Evolutionary conservation across 2,797 vertebrate genomes (phyloP), one percentile per base, ranked within the genome.

Genomic region (Notolabrus celidotus): DNA sequence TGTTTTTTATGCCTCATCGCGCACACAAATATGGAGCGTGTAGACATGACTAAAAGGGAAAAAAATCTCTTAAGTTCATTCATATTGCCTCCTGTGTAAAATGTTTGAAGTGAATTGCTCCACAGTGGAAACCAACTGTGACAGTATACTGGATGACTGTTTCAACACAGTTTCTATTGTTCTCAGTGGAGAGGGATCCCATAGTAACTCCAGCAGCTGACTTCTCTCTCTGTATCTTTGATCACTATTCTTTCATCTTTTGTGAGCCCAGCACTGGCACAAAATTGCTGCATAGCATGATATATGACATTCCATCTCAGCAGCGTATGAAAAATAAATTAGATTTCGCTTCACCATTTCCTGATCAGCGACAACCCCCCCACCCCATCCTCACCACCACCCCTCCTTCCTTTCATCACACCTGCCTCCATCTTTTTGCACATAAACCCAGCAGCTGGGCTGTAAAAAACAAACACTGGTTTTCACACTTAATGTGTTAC

Each of bases 281-380:
- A 67, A 82, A 92, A 92, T 89, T 90, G 84, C 82, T 79, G 73
- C 84, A 75, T 88, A 43, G 82, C 65, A 62, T 90, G 86, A 92
- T 92, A 88, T 86, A 92, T 87, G 90, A 86, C 83, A 87, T 90
- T 92, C 89, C 82, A 90, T 92, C 79, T 86, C 71, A 51, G 67
- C 63, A 81, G 82, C 80, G 84, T 89, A 91, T 93, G 89, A 93
- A 89, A 93, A 92, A 92, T 91, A 93, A 92, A 93, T 93, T 90
- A 74, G 74, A 93, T 93, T 92, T 91, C 79, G 82, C 71, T 71
- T 82, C 82, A 86, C 84, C 71, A 74, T 87, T 90, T 92, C 88
- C 85, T 90, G 89, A 90, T 92, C 79, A 86, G 25, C 64, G 60
- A 65, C 34, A 62, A 36, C 42, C 38, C 49, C 41, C 29, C 66